Conservation (phyloP, 1,140 invertebrate species). For the Zaprionus vittiger region DNA sequence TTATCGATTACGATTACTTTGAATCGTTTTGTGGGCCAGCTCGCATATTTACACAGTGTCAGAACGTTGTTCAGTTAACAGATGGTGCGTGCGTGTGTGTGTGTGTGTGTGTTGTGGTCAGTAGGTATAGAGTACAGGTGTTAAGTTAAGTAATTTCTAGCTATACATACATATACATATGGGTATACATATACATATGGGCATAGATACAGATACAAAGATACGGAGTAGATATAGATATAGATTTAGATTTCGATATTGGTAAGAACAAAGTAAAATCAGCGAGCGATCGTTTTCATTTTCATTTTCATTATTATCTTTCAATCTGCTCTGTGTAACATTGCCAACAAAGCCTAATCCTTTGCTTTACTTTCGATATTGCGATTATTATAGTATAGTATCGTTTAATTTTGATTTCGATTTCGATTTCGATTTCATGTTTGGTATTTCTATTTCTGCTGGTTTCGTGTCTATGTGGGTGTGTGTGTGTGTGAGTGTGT, state of each 20-base stretch:
- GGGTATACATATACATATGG: constrained; percentile 38
- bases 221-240: constrained; percentile 40
- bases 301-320: constrained; percentile 30
- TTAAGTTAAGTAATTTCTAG: constrained; percentile 47
- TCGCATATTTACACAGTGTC: constrained; percentile 66
- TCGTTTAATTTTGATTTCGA: constrained; percentile 13
- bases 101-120: constrained; percentile 7
- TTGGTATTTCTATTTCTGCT: constrained; percentile 17
- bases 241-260: constrained; percentile 29
- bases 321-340: constrained; percentile 60
- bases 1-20: constrained; percentile 17
- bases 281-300: constrained; percentile 62
- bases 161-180: constrained; percentile 41
- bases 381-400: constrained; percentile 34
- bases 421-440: constrained; percentile 21
- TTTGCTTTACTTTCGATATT: constrained; percentile 15
- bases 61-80: constrained; percentile 30
- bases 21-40: constrained; percentile 9
- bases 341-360: constrained; percentile 54
- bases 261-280: constrained; percentile 77
- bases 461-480: constrained; percentile 4
- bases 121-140: constrained; percentile 26
- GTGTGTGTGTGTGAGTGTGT: background rate
- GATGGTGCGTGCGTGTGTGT: constrained; percentile 12
- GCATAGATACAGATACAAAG: constrained; percentile 41